These are phyloP conservation scores for Trissolcus basalis DNA, from an alignment of 1,140 invertebrate genomes.

Conservation along the genomic window DNA sequence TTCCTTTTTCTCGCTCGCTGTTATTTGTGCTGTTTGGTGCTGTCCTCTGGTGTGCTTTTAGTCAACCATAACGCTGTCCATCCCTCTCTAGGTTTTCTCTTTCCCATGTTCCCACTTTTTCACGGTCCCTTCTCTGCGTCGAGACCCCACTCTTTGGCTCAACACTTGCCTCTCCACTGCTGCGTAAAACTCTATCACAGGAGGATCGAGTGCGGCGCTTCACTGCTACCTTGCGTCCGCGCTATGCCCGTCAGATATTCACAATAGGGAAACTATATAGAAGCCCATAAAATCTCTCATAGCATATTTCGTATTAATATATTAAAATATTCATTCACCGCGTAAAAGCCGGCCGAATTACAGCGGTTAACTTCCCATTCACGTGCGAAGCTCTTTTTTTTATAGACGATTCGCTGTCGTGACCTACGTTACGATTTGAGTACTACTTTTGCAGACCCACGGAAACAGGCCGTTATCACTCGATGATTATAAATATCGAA, in stretches of 20 bases:
- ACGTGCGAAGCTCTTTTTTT: slow-evolving; percentile 62
- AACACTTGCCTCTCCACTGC: slow-evolving; percentile 11
- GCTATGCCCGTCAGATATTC: slow-evolving; percentile 62
- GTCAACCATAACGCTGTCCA: neutral
- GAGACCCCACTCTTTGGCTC: slow-evolving; percentile 12
- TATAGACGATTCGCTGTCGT: slow-evolving; percentile 57
- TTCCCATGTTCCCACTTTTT: slow-evolving; percentile 14
- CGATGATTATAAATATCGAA: too few relatives aligned
- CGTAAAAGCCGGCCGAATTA: slow-evolving; percentile 72
- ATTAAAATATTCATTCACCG: slow-evolving; percentile 75
- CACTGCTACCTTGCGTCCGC: slow-evolving; percentile 29
- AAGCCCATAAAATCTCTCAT: slow-evolving; percentile 80
- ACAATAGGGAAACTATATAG: slow-evolving; percentile 77
- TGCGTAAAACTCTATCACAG: slow-evolving; percentile 31
- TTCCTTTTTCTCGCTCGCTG: neutral
- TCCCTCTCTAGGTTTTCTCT: slow-evolving; percentile 1
- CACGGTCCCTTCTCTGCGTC: neutral
- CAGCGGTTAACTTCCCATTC: slow-evolving; percentile 69
- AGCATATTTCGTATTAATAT: slow-evolving; percentile 74
- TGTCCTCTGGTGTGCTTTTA: slow-evolving; percentile 57
- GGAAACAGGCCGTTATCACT: slow-evolving; percentile 40
- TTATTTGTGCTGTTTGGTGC: slow-evolving; percentile 57
- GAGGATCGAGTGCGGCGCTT: slow-evolving; percentile 45
- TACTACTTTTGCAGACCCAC: slow-evolving; percentile 57
- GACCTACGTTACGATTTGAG: slow-evolving; percentile 73